These are phyloP conservation scores for Apteryx owenii DNA, from an alignment of 2,113 vertebrate genomes.

Conservation along the genomic window DNA sequence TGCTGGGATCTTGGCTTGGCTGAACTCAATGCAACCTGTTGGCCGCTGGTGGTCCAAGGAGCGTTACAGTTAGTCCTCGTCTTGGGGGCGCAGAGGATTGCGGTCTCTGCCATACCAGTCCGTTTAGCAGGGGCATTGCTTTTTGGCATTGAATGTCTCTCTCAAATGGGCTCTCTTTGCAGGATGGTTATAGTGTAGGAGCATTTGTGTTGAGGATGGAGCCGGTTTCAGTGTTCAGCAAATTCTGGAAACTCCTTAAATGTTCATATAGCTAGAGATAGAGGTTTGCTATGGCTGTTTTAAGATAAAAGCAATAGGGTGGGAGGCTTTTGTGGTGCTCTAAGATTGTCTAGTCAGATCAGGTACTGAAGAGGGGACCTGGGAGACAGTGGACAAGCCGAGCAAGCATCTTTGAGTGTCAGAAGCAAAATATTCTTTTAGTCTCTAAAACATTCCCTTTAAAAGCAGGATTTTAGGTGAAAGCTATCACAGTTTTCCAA, in stretches of 20 bases:
- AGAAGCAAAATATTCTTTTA: neutral
- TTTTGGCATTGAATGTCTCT: neutral
- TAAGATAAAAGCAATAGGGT: neutral
- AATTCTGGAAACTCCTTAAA: neutral
- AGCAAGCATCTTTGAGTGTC: neutral
- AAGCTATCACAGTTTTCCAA: neutral
- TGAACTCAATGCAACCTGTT: neutral
- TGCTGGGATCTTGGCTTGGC: neutral
- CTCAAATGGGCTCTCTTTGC: neutral
- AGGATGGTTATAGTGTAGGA: neutral
- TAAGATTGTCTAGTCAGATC: neutral
- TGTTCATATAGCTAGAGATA: neutral
- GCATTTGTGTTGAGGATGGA: neutral
- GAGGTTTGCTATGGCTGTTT: neutral
- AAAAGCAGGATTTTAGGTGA: neutral
- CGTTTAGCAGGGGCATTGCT: neutral
- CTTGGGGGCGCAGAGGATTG: neutral
- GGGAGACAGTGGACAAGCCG: neutral
- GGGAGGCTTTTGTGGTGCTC: neutral
- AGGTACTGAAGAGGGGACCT: neutral
- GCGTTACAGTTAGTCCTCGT: neutral
- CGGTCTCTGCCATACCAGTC: neutral
- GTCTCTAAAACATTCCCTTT: neutral
- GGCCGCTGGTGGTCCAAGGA: rapidly evolving
- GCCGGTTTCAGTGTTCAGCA: neutral